Percentiles rank a stretch among this genome's conserved stretches.
Conservation (phyloP, 2,113 vertebrate species). For the Poeciliopsis retropinna region DNA sequence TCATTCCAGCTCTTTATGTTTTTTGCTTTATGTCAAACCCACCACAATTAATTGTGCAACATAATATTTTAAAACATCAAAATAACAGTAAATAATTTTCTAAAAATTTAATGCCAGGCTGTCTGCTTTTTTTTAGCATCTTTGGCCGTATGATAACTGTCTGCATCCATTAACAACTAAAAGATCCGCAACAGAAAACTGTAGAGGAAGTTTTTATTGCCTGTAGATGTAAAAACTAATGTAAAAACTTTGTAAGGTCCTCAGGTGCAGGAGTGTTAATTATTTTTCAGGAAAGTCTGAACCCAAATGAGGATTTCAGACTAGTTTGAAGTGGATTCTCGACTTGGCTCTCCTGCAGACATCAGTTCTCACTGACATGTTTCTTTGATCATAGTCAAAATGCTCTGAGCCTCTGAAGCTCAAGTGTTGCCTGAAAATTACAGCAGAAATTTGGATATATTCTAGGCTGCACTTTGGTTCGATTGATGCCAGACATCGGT, state of each 20-base stretch:
- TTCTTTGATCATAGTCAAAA: conserved; percentile 3
- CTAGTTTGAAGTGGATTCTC: background rate
- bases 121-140: background rate
- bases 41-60: too few species aligned
- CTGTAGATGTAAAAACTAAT: background rate
- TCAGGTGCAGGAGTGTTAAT: background rate
- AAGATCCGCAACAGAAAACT: background rate
- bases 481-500: background rate
- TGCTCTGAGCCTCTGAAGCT: background rate
- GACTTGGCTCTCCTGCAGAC: background rate
- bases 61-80: background rate
- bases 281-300: background rate
- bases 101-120: background rate
- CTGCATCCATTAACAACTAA: background rate
- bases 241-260: background rate
- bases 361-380: background rate
- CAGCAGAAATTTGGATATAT: background rate
- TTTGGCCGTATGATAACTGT: background rate
- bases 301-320: background rate
- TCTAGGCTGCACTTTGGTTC: background rate
- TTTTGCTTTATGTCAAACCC: too few species aligned
- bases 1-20: too few species aligned
- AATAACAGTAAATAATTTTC: background rate
- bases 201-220: accelerated
- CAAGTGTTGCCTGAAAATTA: background rate